Evolutionary conservation across 1,140 invertebrate species (phyloP), one percentile per base, ranked within the genome.

Genomic region (Helicoverpa armigera): DNA sequence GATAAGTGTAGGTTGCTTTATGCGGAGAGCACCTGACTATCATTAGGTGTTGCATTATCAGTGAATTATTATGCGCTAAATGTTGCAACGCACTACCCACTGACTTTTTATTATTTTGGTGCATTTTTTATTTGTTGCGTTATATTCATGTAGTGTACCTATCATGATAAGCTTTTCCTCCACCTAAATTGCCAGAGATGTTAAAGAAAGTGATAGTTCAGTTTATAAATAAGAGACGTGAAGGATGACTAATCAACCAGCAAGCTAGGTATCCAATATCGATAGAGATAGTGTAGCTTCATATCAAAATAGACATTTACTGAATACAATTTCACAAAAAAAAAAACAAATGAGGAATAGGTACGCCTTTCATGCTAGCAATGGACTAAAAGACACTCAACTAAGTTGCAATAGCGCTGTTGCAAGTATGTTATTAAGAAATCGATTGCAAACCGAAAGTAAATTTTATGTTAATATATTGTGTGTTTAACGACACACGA

Each of bases 351-450:
- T 48, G 43, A 18, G 18, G 35, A 14, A 67, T 67, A 67, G 10
- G 35, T 9, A 50, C n/a, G 11, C 12, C 54, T 3, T 60, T 60
- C 58, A 60, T 60, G 23, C 16, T 54, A 54, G 13, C 35, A 35
- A 35, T 3, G 3, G 3, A 35, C 14, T 60, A 60, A 29, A 60
- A 60, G 2, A 12, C 18, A 60, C 58, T 29, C 12, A 0, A 50
- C 63, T 67, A 48, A 67, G 18, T 50, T 48, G 43, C 63, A 67
- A 67, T 67, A 48, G 10, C 43, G 78, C 72, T 80, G 23, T 67
- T 63, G 50, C 70, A 56, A 56, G 50, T 56, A 65, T 53, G 18
- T 43, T 73, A 73, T 61, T 80, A 80, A 74, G 70, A 35, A 73
- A 73, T 73, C 29, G 51, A 50, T 43, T 73, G 48, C 53, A 43